phyloP scores from a whole-genome alignment of 2,888 invertebrate species.

The Nymphalis polychloros region DNA sequence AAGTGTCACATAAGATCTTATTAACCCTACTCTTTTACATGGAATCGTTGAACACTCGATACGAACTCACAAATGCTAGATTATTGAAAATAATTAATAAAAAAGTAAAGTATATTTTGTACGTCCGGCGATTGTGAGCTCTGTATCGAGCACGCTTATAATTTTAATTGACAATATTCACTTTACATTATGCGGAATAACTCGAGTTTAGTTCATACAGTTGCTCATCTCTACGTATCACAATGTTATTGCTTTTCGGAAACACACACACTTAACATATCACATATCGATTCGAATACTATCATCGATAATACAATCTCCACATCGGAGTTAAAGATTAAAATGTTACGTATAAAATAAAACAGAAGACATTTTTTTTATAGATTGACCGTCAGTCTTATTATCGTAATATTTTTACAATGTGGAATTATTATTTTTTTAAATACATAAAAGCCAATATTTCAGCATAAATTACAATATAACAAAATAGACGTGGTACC shows the following conservation, averaged over 20 bases:
- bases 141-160: conserved; percentile 45
- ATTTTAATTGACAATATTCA: conserved; percentile 74
- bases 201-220: conserved; percentile 59
- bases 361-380: conserved; percentile 37
- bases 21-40: conserved; percentile 36
- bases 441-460: conserved; percentile 51
- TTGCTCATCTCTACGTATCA: conserved; percentile 69
- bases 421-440: conserved; percentile 29
- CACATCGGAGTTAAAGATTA: conserved; percentile 16
- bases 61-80: conserved; percentile 42
- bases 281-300: conserved; percentile 74
- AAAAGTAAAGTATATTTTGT: neutral
- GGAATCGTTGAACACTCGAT: conserved; percentile 39
- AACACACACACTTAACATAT: conserved; percentile 71
- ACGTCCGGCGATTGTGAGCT: conserved; percentile 45
- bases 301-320: conserved; percentile 45
- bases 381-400: conserved; percentile 46
- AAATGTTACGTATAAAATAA: conserved; percentile 32
- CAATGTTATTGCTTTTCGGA: conserved; percentile 79
- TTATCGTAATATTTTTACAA: conserved; percentile 37
- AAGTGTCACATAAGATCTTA: conserved; percentile 38
- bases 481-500: conserved; percentile 39
- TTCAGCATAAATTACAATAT: conserved; percentile 80
- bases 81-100: conserved; percentile 1
- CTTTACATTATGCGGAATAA: conserved; percentile 57